Evolutionary conservation across 1,140 invertebrate species (phyloP).

Genomic region (Heterodera schachtii): DNA sequence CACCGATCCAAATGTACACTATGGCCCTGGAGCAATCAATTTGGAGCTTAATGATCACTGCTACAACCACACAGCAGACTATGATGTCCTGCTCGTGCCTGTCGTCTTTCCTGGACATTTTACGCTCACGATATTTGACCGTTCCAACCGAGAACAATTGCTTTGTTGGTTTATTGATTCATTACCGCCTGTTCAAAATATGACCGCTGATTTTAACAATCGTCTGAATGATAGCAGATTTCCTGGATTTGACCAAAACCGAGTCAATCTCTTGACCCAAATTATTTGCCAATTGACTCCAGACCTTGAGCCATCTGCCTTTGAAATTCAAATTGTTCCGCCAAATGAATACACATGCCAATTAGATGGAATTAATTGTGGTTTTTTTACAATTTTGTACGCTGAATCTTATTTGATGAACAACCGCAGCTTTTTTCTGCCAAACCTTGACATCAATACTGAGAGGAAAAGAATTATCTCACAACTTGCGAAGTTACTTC

Average conservation of each 20-base stretch:
- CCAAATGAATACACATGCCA: neutral
- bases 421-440: neutral
- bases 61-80: neutral
- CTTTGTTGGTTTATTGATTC: neutral
- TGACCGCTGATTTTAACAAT: neutral
- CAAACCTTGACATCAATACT: neutral
- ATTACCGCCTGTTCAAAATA: neutral
- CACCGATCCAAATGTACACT: neutral
- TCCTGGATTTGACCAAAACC: too few relatives aligned
- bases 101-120: neutral
- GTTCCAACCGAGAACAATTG: neutral
- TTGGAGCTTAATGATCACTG: neutral
- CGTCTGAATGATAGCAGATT: neutral
- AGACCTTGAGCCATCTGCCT: too few relatives aligned
- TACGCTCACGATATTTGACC: neutral
- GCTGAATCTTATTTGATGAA: neutral
- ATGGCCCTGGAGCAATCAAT: neutral
- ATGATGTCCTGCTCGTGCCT: neutral
- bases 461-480: neutral
- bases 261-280: too few relatives aligned
- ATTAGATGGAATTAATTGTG: neutral
- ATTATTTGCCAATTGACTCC: too few relatives aligned
- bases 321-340: too few relatives aligned
- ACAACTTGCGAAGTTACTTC: neutral
- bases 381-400: neutral